A percentile compares a stretch with the other conserved stretches of the same genome.
Conservation (phyloP, 30 jellyfish, hydroid and myxozoan genomes). For the Hydractinia symbiolongicarpus region DNA sequence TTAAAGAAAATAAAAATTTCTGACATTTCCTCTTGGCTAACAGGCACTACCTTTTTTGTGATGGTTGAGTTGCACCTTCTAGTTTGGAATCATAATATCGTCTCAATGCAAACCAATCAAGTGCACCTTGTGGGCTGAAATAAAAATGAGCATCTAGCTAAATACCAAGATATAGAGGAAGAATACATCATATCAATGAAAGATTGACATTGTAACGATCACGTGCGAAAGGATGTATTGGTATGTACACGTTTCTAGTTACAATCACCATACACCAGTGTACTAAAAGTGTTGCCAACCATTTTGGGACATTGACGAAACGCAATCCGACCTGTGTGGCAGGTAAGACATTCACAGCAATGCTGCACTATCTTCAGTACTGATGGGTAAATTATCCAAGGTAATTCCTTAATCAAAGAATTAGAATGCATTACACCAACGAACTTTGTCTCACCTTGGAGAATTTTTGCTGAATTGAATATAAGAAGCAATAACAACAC, state of each 20-base stretch:
- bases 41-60: conserved; percentile 60
- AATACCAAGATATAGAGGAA: neutral
- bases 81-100: conserved; percentile 65
- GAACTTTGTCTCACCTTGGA: conserved; percentile 60
- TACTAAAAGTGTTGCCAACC: too few relatives aligned
- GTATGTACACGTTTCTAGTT: too few relatives aligned
- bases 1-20: too few relatives aligned
- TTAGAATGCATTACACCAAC: neutral
- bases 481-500: conserved; percentile 77
- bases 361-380: neutral
- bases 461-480: conserved; percentile 77
- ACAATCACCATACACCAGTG: too few relatives aligned
- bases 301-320: too few relatives aligned
- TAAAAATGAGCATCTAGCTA: neutral
- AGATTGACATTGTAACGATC: too few relatives aligned
- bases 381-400: neutral
- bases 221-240: too few relatives aligned
- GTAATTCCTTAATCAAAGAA: neutral
- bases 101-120: conserved; percentile 86
- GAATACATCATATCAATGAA: too few relatives aligned
- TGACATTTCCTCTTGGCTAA: too few relatives aligned
- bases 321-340: too few relatives aligned
- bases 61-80: conserved; percentile 76
- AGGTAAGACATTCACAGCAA: neutral
- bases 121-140: conserved; percentile 84